Base-by-base conservation (phyloP, 2,797 vertebrate genomes). In the Tarsius wallacei region DNA sequence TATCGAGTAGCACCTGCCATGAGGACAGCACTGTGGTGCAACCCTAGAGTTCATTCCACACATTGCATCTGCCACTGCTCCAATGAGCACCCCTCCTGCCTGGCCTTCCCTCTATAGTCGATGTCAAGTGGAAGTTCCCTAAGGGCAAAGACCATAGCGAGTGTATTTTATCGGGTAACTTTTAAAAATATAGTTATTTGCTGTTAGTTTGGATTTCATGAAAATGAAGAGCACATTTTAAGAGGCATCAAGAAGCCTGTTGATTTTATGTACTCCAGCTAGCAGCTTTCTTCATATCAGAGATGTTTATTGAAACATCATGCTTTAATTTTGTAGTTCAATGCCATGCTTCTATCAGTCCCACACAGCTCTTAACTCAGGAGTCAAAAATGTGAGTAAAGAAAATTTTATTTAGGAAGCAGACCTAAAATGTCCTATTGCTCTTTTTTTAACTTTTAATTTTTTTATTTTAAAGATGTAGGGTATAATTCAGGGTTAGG, bases 1-100 rank as follows among this genome's bases (percentile, higher is more conserved):
- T 10, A 6, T 7, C 16, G 0, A 15, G 21, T 3, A 10, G 12
- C 2, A 2, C 1, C 0, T 26, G 49, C 68, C 26, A 7, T 11
- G 47, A 19, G 59, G 53, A 73, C 13, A 36, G 11, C 24, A 1
- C 21, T 24, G 2, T 5, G 4, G 0, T 3, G 2, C 0, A 0
- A 7, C 15, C 6, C 7, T 11, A 8, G 21, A 5, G 21, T 31
- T 14, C 24, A 1, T 6, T 17, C 47, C 21, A 0, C n/a, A 21
- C 11, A 1, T 2, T 0, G 0, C 1, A 1, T 0, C 7, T 4
- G 22, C 51, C 19, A 14, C 19, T 1, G 26, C 14, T 1, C 55
- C 70, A 87, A 36, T 15, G 61, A 42, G 55, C 14, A 0, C 0
- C 22, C 1, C 2, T 14, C 21, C 21, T 0, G 6, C 10, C 22